Base-by-base conservation (phyloP, 1,140 invertebrate species). In the Drosophila pandora region DNA sequence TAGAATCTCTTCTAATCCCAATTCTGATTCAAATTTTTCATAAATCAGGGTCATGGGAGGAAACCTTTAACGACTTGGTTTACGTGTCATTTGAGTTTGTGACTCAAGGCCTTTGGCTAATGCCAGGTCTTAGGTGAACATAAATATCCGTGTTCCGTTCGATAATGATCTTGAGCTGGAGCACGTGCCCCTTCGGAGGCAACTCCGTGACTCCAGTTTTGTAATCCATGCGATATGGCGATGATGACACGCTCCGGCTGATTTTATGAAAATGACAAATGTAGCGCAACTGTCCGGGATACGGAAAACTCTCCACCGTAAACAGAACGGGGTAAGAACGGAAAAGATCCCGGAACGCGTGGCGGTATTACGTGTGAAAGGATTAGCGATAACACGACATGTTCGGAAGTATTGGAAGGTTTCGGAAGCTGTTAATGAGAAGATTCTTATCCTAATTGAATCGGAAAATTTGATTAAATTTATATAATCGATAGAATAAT, bases 201-300 rank as follows among this genome's bases (percentile, higher is more conserved):
- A 43, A 43, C 28, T 54, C 32, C 13, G 75, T 54, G 47, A 48
- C 63, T 75, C 17, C 43, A 32, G 76, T 65, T 39, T 75, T 49
- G 32, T 85, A 85, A 85, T 87, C 82, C 82, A 22, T 48, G 59
- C 63, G 61, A 71, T 81, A 69, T 74, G 67, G 49, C 57, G 13
- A 49, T 60, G 57, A 32, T 55, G 76, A 76, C 80, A 83, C 80
- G 80, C 65, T 83, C 75, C 75, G 43, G 37, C 32, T 75, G 55
- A 82, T 80, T 75, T 87, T 88, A 88, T 87, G 83, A 87, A 83
- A 67, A 83, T 87, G 83, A 87, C 71, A 87, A 87, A 87, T 87
- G 71, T 56, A 59, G 75, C 65, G 56, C 83, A 87, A 87, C 65
- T 88, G 79, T 69, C 79, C n/a, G 13, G 41, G 41, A 13, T 43